Evolutionary conservation across 2,797 vertebrate genomes (phyloP).

Genomic region (Luscinia megarhynchos): DNA sequence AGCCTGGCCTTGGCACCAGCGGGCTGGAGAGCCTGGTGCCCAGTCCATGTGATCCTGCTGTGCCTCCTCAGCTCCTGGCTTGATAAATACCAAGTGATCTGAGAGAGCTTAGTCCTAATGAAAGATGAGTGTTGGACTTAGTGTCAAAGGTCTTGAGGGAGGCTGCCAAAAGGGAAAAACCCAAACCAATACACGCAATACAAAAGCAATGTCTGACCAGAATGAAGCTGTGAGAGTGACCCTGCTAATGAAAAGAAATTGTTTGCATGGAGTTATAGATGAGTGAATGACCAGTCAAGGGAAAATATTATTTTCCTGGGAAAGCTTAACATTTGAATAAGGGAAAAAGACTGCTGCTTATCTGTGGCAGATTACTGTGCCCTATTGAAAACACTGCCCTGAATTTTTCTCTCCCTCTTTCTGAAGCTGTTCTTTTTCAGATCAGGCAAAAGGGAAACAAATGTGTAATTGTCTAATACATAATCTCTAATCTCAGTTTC

Average conservation of each 20-base stretch:
- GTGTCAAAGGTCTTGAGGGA: conserved; percentile 26
- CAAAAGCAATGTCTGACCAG: neutral
- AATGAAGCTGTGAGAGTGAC: conserved; percentile 18
- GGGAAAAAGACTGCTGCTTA: conserved; percentile 7
- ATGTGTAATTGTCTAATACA: conserved; percentile 15
- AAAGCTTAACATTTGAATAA: conserved; percentile 67
- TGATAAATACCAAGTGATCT: neutral
- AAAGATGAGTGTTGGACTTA: neutral
- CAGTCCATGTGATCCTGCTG: neutral
- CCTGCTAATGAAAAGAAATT: neutral
- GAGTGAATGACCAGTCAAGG: neutral
- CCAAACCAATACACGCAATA: neutral
- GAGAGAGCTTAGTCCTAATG: neutral
- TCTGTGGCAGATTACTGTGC: conserved; percentile 12
- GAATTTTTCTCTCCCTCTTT: conserved; percentile 34
- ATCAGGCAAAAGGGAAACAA: conserved; percentile 23
- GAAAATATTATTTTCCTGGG: conserved; percentile 53
- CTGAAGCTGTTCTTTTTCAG: conserved; percentile 32
- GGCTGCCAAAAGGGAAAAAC: conserved; percentile 21
- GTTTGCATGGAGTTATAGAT: neutral
- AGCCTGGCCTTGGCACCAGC: neutral
- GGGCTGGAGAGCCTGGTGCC: neutral
- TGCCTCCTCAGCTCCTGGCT: neutral
- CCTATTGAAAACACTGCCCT: conserved; percentile 7
- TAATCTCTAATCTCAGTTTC: conserved; percentile 9